These are phyloP conservation scores for Epirrhoe alternata DNA, from an alignment of 2,888 invertebrate genomes.

Conservation along the genomic window DNA sequence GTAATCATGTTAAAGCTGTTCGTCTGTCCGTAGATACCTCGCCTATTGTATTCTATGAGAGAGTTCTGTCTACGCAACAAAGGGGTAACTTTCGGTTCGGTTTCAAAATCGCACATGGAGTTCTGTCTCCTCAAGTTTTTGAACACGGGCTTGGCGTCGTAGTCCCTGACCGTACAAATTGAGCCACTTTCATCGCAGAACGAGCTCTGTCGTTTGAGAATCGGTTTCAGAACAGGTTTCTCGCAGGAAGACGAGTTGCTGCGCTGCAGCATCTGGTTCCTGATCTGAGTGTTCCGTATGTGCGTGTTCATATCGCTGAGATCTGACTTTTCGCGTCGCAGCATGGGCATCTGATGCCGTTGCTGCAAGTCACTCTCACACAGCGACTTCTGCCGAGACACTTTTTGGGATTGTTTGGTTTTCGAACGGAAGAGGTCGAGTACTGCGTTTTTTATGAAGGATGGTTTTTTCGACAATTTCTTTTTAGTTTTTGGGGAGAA, in stretches of 20 bases:
- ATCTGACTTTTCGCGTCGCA: conserved; percentile 80
- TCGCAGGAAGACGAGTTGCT: conserved; percentile 83
- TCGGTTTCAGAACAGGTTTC: conserved; percentile 77
- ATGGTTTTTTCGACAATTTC: conserved; percentile 84
- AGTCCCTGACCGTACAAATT: conserved; percentile 78
- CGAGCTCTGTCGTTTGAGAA: conserved; percentile 80
- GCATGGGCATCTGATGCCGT: conserved; percentile 70
- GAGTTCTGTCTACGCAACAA: conserved; percentile 82
- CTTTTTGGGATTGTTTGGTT: conserved; percentile 79
- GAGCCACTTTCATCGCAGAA: conserved; percentile 80
- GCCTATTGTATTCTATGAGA: conserved; percentile 80
- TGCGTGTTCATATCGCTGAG: conserved; percentile 74
- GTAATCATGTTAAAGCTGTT: conserved; percentile 83
- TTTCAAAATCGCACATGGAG: conserved; percentile 83
- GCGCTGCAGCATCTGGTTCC: conserved; percentile 80
- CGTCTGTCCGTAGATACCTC: conserved; percentile 78
- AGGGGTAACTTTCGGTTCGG: conserved; percentile 84
- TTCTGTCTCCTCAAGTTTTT: conserved; percentile 76
- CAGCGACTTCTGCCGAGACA: conserved; percentile 80
- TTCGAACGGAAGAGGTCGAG: conserved; percentile 83
- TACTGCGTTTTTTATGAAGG: conserved; percentile 83
- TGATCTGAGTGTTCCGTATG: conserved; percentile 74
- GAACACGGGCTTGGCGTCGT: conserved; percentile 74
- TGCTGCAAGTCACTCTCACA: conserved; percentile 80
- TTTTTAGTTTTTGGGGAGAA: conserved; percentile 85